phyloP scores from a whole-genome alignment of 2,888 invertebrate genomes.

The Aspidapion aeneum region DNA sequence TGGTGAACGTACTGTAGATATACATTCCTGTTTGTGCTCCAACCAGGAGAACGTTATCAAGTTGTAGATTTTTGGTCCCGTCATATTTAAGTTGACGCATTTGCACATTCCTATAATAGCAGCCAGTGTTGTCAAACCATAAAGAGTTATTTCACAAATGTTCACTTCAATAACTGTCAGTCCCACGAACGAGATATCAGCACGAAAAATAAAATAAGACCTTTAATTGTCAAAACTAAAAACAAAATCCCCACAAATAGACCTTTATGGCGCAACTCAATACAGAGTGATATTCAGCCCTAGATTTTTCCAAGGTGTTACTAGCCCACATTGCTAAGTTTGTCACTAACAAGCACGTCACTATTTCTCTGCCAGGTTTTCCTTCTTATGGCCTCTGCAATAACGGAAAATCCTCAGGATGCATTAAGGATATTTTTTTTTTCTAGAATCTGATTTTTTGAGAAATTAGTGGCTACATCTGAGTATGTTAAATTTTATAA shows the following conservation, averaged over 20 bases:
- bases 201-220: conserved; percentile 88
- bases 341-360: conserved; percentile 76
- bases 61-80: conserved; percentile 45
- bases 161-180: conserved; percentile 47
- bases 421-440: conserved; percentile 31
- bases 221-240: conserved; percentile 78
- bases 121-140: conserved; percentile 56
- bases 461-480: too few species aligned
- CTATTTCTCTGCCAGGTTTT: conserved; percentile 81
- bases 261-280: conserved; percentile 90
- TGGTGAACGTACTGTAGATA: conserved; percentile 82
- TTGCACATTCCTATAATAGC: conserved; percentile 58
- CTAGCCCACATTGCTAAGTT: conserved; percentile 87
- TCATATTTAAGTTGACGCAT: conserved; percentile 68
- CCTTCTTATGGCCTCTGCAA: conserved; percentile 62
- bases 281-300: conserved; percentile 80
- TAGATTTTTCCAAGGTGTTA: conserved; percentile 79
- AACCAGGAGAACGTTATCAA: conserved; percentile 79
- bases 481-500: conserved; percentile 65
- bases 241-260: conserved; percentile 69
- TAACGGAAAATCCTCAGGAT: conserved; percentile 71
- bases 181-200: conserved; percentile 52
- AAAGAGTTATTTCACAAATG: conserved; percentile 70
- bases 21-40: conserved; percentile 88
- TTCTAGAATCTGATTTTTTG: too few species aligned